Percentiles rank a stretch among this genome's conserved stretches.
Conservation (phyloP, 2,888 invertebrate genomes). For the Pristionchus mayeri region DNA sequence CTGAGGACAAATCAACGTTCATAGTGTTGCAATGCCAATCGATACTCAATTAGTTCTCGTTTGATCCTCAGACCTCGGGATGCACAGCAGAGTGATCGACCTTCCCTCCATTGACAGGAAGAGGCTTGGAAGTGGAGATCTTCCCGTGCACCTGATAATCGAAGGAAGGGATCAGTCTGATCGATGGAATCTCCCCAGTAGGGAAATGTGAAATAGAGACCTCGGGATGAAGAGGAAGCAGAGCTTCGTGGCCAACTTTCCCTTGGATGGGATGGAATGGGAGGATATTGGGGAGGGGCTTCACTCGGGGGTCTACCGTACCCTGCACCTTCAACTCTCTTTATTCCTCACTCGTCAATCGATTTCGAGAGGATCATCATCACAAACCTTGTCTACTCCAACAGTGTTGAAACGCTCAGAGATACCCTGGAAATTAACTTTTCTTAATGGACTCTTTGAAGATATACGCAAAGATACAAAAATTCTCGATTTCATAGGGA, state of each 20-base stretch:
- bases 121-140: no score
- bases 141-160: no score
- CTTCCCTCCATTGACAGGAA: no score
- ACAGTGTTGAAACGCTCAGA: constrained; percentile 23
- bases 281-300: background rate
- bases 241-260: background rate
- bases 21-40: no score
- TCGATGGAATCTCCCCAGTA: no score
- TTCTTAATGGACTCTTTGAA: no score
- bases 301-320: background rate
- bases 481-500: background rate
- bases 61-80: no score
- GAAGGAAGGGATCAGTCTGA: no score
- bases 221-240: background rate
- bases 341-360: background rate
- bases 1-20: background rate
- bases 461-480: no score
- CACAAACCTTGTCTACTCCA: background rate
- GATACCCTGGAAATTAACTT: background rate
- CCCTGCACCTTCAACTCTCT: background rate
- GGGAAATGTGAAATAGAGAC: background rate
- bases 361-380: background rate
- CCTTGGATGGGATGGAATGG: background rate
- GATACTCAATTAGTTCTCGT: no score
- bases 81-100: no score